Percentiles rank a stretch among this genome's conserved stretches.
Evolutionary conservation across 2,113 vertebrate genomes (phyloP).

Genomic region (Collichthys lucidus): DNA sequence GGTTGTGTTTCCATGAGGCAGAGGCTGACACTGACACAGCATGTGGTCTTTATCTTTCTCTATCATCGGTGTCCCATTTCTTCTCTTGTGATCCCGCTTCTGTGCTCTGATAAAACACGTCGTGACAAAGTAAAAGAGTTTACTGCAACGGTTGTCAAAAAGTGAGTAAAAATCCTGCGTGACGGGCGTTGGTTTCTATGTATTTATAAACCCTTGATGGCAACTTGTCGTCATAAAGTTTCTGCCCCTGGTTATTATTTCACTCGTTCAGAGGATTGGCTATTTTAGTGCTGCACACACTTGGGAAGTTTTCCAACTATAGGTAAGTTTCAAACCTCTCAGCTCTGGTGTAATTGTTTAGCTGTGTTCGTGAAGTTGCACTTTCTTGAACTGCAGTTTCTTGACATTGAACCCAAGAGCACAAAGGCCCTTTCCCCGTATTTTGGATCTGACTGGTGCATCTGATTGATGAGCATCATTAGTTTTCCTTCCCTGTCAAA

Average conservation of each 20-base stretch:
- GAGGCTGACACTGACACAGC: too few species aligned
- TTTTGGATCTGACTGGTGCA: neutral
- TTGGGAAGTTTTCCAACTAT: too few species aligned
- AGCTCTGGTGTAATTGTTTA: neutral
- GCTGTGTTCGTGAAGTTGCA: neutral
- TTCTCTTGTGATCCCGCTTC: neutral
- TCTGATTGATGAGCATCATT: neutral
- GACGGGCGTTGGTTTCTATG: too few species aligned
- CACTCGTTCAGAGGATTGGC: too few species aligned
- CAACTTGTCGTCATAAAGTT: too few species aligned
- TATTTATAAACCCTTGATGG: too few species aligned
- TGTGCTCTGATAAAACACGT: neutral
- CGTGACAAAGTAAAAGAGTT: neutral
- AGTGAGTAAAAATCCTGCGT: too few species aligned
- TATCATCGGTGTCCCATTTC: neutral
- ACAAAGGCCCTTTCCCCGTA: neutral
- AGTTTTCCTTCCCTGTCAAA: neutral
- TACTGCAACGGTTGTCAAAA: neutral
- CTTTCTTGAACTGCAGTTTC: neutral
- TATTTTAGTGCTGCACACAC: too few species aligned
- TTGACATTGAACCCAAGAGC: neutral
- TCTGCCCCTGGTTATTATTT: too few species aligned
- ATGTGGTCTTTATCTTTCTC: too few species aligned
- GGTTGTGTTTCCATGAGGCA: constrained; percentile 27
- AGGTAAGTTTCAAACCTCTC: too few species aligned